A percentile compares a stretch with the other conserved stretches of the same genome.
These are phyloP conservation scores for Puffinus mauretanicus DNA, from an alignment of 2,113 vertebrate genomes.

Conservation along the genomic window DNA sequence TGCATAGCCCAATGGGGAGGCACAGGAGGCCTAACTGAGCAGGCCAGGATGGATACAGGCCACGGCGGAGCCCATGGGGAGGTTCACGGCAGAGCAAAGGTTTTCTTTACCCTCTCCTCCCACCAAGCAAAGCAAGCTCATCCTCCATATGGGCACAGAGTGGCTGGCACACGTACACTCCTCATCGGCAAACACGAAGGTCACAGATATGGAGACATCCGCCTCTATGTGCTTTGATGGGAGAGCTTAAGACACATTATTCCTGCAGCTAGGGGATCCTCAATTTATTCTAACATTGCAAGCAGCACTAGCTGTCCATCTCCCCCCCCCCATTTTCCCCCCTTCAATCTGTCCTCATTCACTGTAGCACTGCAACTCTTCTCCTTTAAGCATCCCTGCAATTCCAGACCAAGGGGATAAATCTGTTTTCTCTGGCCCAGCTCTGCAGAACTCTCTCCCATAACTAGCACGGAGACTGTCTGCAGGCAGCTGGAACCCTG, in stretches of 20 bases:
- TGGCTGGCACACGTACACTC: neutral
- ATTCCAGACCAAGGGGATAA: neutral
- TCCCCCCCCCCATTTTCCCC: neutral
- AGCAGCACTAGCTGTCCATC: neutral
- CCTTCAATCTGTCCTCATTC: neutral
- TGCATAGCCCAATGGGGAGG: neutral
- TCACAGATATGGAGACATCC: neutral
- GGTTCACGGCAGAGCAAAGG: neutral
- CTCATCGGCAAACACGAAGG: neutral
- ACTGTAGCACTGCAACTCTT: neutral
- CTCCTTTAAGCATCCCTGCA: neutral
- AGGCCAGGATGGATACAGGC: neutral
- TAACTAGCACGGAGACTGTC: neutral
- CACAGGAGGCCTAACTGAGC: neutral
- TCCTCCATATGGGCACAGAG: neutral
- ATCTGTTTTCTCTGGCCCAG: neutral
- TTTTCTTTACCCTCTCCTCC: neutral
- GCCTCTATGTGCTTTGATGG: neutral
- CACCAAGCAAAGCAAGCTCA: neutral
- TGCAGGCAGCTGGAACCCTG: neutral
- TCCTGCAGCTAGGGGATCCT: neutral
- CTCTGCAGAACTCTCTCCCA: neutral
- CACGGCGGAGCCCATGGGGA: neutral
- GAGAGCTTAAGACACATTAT: neutral
- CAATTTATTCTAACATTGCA: fast-evolving